Percentiles rank a stretch among this genome's conserved stretches.
Conservation (phyloP, 2,797 vertebrate genomes). For the Synaphobranchus kaupii region DNA sequence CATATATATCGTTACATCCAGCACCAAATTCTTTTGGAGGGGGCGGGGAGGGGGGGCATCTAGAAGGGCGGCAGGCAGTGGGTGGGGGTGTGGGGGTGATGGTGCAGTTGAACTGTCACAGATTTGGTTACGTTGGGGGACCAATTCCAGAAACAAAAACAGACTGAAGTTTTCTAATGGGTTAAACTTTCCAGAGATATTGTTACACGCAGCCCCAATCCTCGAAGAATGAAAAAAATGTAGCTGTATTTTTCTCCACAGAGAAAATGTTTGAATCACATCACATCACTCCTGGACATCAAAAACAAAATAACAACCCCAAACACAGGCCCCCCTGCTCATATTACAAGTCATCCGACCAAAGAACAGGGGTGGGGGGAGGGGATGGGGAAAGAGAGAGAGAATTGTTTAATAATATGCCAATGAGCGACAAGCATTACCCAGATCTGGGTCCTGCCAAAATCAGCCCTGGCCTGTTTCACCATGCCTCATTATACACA, state of each 20-base stretch:
- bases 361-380: neutral
- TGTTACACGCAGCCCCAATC: constrained; percentile 26
- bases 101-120: constrained; percentile 44
- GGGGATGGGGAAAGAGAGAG: constrained; percentile 3
- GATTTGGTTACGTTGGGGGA: constrained; percentile 55
- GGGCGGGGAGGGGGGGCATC: constrained; percentile 20
- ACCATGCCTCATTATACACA: neutral
- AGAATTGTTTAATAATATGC: neutral
- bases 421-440: constrained; percentile 31
- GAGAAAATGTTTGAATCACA: neutral
- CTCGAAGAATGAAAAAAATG: neutral
- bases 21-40: constrained; percentile 56
- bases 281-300: neutral
- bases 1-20: constrained; percentile 66
- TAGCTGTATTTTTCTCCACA: neutral
- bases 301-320: neutral
- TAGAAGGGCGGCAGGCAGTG: constrained; percentile 39
- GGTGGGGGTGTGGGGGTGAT: constrained; percentile 17
- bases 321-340: neutral
- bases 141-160: constrained; percentile 40
- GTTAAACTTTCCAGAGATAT: constrained; percentile 35
- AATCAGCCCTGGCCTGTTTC: neutral
- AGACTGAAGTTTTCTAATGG: constrained; percentile 46
- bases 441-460: constrained; percentile 11
- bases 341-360: neutral